Conservation (phyloP, 2,113 vertebrate species). For the Pica pica region DNA sequence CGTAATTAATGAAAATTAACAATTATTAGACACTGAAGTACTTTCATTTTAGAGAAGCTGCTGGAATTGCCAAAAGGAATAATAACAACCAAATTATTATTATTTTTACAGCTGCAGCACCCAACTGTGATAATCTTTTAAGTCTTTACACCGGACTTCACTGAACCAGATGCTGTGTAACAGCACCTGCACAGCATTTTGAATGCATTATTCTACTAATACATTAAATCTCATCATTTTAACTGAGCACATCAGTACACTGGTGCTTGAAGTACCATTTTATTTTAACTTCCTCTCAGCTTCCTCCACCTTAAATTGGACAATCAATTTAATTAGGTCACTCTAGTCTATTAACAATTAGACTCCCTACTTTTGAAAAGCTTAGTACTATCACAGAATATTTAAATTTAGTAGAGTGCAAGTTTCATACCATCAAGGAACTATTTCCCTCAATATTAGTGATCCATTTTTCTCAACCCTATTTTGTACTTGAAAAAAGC, state of each 20-base stretch:
- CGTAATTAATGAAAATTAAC: background rate
- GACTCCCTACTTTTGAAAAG: background rate
- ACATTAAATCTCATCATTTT: background rate
- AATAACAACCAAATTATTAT: background rate
- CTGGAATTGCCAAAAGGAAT: background rate
- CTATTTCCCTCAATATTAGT: background rate
- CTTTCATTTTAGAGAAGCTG: background rate
- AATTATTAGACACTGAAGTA: background rate
- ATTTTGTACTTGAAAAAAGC: background rate
- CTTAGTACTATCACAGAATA: background rate
- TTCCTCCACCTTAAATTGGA: background rate
- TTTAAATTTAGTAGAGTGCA: background rate
- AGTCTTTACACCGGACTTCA: background rate
- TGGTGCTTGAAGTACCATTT: background rate
- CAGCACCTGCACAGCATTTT: background rate
- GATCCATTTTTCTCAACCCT: background rate
- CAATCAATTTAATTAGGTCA: background rate
- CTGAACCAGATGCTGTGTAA: background rate
- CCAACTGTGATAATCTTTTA: background rate
- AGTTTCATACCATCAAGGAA: background rate
- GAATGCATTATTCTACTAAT: background rate
- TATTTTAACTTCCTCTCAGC: background rate
- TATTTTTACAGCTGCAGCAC: background rate
- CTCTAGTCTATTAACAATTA: rapidly evolving
- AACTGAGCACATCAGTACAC: background rate